Conservation (phyloP, 2,888 invertebrate genomes). For the Trissoscelio sp. region DNA sequence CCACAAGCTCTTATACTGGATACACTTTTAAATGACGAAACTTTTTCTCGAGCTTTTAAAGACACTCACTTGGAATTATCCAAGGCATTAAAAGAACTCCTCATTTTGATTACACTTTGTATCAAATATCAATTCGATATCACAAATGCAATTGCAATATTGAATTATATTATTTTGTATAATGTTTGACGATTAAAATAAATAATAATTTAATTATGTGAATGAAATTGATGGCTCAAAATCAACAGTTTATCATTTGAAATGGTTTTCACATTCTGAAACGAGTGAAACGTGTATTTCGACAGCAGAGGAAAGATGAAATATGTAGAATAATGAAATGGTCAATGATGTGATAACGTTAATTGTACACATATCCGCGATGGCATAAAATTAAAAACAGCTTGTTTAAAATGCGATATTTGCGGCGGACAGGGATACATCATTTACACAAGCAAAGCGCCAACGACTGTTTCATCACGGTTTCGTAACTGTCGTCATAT, state of each 20-base stretch:
- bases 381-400: slow-evolving; percentile 52
- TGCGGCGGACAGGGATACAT: slow-evolving; percentile 59
- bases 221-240: slow-evolving; percentile 35
- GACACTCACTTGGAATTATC: too few species aligned
- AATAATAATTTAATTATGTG: slow-evolving; percentile 6
- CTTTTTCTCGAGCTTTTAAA: slow-evolving; percentile 25
- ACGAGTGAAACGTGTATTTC: slow-evolving; percentile 33
- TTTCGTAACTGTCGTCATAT: slow-evolving; percentile 73
- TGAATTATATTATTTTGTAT: too few species aligned
- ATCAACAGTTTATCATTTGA: slow-evolving; percentile 30
- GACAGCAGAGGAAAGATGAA: slow-evolving; percentile 23
- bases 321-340: slow-evolving; percentile 60
- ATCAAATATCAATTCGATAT: too few species aligned
- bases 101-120: too few species aligned
- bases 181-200: too few species aligned
- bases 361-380: slow-evolving; percentile 37
- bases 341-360: slow-evolving; percentile 58
- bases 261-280: slow-evolving; percentile 7
- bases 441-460: slow-evolving; percentile 70
- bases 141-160: too few species aligned
- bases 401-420: slow-evolving; percentile 58
- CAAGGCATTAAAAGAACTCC: too few species aligned
- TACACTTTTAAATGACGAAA: slow-evolving; percentile 42
- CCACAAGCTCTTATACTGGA: slow-evolving; percentile 32
- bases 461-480: slow-evolving; percentile 72